phyloP scores from a whole-genome alignment of 1,140 invertebrate genomes.

The Antheraea pernyi region DNA sequence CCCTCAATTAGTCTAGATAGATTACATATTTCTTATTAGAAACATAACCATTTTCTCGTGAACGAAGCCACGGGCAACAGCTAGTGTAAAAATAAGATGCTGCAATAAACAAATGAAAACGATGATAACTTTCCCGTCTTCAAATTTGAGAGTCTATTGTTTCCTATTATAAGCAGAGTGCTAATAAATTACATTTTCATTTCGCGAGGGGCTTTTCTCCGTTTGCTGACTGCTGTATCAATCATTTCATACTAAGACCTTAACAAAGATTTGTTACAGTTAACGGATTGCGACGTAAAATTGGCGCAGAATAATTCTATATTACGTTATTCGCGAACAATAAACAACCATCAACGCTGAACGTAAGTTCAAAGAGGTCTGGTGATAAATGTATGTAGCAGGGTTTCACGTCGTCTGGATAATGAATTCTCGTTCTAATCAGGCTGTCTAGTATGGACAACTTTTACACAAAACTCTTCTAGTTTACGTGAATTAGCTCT shows the following conservation, averaged over 20 bases:
- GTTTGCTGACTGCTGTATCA: conserved; percentile 44
- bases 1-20: too few species aligned
- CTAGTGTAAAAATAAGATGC: neutral
- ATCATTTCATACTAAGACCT: conserved; percentile 44
- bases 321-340: conserved; percentile 28
- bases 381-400: conserved; percentile 21
- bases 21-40: too few species aligned
- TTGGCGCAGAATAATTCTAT: conserved; percentile 30
- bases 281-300: conserved; percentile 38
- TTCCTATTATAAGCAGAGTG: conserved; percentile 46
- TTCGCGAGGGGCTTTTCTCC: conserved; percentile 39
- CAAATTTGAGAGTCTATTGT: conserved; percentile 45
- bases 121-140: conserved; percentile 45
- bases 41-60: too few species aligned
- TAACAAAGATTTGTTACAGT: conserved; percentile 54
- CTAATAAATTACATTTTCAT: conserved; percentile 55
- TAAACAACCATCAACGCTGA: conserved; percentile 34
- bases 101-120: conserved; percentile 51
- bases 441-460: neutral
- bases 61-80: too few species aligned
- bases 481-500: neutral
- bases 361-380: conserved; percentile 9
- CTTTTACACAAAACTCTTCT: neutral
- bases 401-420: conserved; percentile 16
- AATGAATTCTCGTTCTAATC: conserved; percentile 21